Conservation (phyloP, 1,140 invertebrate species). For the Drosophila orosa region DNA sequence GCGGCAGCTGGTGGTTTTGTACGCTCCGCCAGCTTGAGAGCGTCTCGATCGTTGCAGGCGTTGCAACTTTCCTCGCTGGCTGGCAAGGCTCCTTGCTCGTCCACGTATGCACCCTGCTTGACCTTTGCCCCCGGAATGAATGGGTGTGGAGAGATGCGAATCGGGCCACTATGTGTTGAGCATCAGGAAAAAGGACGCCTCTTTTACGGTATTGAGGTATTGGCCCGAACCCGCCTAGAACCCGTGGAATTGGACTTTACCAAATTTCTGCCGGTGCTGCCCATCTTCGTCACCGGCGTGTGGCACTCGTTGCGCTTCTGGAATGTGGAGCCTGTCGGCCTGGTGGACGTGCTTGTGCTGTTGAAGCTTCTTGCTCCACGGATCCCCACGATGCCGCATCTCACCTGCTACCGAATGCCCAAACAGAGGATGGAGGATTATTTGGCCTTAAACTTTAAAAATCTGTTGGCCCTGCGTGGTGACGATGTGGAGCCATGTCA, state of each 20-base stretch:
- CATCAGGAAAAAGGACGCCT: slow-evolving; percentile 12
- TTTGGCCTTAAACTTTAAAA: slow-evolving; percentile 36
- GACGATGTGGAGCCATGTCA: slow-evolving; percentile 31
- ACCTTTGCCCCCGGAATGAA: slow-evolving; percentile 36
- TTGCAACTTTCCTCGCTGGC: neutral
- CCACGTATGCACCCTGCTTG: slow-evolving; percentile 22
- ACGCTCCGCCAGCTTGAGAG: neutral
- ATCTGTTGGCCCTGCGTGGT: slow-evolving; percentile 43
- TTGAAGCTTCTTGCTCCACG: slow-evolving; percentile 3
- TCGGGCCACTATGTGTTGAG: slow-evolving; percentile 24
- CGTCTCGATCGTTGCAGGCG: too few relatives aligned
- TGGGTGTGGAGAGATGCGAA: neutral
- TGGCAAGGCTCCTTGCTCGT: too few relatives aligned
- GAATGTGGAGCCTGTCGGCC: slow-evolving; percentile 13
- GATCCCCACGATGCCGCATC: slow-evolving; percentile 48
- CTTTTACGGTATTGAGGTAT: slow-evolving; percentile 65
- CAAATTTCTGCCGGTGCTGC: slow-evolving; percentile 50
- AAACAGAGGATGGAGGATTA: slow-evolving; percentile 32
- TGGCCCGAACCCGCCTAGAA: neutral
- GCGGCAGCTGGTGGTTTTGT: slow-evolving; percentile 3
- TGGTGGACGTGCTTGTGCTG: slow-evolving; percentile 31
- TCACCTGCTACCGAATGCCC: slow-evolving; percentile 27
- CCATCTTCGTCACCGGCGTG: slow-evolving; percentile 55
- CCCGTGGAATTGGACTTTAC: slow-evolving; percentile 48
- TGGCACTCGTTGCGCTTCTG: slow-evolving; percentile 43